Conservation (phyloP, 2,888 invertebrate species). For the Lasioglossum lativentre region DNA sequence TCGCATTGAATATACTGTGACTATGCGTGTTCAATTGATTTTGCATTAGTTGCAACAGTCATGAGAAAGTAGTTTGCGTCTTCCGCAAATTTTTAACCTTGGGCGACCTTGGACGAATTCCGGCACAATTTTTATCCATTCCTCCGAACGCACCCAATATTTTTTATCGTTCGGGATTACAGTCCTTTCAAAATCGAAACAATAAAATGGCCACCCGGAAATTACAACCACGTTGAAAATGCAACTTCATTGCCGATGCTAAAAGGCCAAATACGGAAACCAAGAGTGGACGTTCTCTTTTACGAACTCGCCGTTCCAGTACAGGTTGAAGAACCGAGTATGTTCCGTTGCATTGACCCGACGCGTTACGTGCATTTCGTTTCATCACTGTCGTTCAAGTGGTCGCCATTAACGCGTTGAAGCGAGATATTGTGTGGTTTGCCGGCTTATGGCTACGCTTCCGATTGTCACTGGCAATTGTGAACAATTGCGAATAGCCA, state of each 20-base stretch:
- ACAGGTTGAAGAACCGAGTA: conserved; percentile 28
- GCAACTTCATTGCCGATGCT: background rate
- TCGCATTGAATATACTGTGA: background rate
- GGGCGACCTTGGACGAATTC: background rate
- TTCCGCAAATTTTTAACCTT: background rate
- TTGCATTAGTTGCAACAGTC: background rate
- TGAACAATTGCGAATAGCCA: background rate
- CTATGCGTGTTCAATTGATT: background rate
- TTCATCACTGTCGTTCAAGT: conserved; percentile 41
- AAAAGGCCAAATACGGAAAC: conserved; percentile 4
- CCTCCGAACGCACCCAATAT: no score
- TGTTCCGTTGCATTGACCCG: conserved; percentile 42
- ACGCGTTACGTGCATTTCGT: conserved; percentile 39
- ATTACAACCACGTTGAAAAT: background rate
- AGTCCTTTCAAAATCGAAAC: background rate
- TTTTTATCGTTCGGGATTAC: background rate
- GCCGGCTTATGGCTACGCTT: background rate
- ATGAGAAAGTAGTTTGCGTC: no score
- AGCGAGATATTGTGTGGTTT: conserved; percentile 46
- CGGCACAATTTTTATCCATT: no score
- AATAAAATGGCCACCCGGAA: background rate
- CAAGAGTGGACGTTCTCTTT: conserved; percentile 21
- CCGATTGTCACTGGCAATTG: conserved; percentile 13
- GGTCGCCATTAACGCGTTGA: conserved; percentile 36
- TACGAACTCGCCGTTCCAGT: background rate